A percentile compares a stretch with the other conserved stretches of the same genome.
phyloP scores from a whole-genome alignment of 1,140 invertebrate species.

The Aphis craccivora region DNA sequence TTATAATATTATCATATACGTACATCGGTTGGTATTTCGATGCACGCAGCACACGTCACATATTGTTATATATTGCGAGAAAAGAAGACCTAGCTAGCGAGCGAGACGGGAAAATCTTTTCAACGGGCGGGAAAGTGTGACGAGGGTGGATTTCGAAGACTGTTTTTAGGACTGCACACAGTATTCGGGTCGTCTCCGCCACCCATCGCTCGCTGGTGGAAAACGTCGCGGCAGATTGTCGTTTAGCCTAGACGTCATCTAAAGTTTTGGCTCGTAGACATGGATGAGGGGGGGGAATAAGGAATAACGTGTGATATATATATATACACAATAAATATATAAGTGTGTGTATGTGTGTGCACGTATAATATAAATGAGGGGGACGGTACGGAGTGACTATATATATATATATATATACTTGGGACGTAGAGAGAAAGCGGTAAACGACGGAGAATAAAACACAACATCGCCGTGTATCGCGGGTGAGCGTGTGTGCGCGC shows the following conservation, averaged over 20 bases:
- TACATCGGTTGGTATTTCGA: not conserved
- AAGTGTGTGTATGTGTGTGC: not conserved
- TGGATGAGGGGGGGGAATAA: not conserved
- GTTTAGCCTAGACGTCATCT: conserved; percentile 33
- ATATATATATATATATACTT: not conserved
- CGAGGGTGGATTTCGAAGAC: not conserved
- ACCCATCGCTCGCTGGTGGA: not conserved
- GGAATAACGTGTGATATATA: not conserved
- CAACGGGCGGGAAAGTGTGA: no score
- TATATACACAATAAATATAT: not conserved
- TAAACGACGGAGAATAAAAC: conserved; percentile 35
- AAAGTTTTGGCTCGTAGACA: not conserved
- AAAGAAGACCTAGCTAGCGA: not conserved
- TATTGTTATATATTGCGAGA: not conserved
- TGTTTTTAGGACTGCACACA: not conserved
- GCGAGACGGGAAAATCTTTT: not conserved
- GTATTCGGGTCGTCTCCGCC: no score
- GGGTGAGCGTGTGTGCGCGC: not conserved
- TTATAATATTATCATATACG: no score
- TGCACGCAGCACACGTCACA: not conserved
- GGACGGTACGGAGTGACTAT: not conserved
- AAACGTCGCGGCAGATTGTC: not conserved
- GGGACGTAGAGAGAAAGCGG: not conserved
- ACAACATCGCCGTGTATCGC: not conserved
- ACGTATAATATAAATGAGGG: not conserved